These are phyloP conservation scores for Apis dorsata DNA, from an alignment of 1,140 invertebrate genomes.

Conservation along the genomic window DNA sequence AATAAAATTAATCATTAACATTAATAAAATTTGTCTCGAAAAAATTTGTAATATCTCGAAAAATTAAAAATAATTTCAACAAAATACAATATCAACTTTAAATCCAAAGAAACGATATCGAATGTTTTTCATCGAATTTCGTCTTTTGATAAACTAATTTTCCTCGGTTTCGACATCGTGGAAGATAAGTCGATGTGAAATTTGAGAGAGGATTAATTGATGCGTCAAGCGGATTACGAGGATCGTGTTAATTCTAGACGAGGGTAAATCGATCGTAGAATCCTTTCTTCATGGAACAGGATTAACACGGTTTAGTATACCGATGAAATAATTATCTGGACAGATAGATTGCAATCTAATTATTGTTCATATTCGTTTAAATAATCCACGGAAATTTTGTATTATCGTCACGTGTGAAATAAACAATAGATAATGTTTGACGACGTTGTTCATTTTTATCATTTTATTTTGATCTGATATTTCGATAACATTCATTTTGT, in stretches of 20 bases:
- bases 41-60: background rate
- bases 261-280: background rate
- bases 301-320: background rate
- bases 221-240: background rate
- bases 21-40: too few species aligned
- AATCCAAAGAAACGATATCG: background rate
- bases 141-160: background rate
- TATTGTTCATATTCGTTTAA: background rate
- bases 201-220: background rate
- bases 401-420: background rate
- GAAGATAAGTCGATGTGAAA: background rate
- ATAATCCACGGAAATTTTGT: background rate
- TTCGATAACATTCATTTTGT: background rate
- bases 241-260: background rate
- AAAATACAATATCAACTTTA: background rate
- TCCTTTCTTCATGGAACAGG: background rate
- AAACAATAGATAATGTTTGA: background rate
- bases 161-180: background rate
- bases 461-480: background rate
- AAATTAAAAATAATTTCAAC: background rate
- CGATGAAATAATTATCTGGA: slow-evolving; percentile 3
- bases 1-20: too few species aligned
- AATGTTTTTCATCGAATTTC: background rate
- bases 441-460: background rate
- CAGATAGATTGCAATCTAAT: background rate